Evolutionary conservation across 1,140 invertebrate genomes (phyloP).

Genomic region (Drosophila nebulosa): DNA sequence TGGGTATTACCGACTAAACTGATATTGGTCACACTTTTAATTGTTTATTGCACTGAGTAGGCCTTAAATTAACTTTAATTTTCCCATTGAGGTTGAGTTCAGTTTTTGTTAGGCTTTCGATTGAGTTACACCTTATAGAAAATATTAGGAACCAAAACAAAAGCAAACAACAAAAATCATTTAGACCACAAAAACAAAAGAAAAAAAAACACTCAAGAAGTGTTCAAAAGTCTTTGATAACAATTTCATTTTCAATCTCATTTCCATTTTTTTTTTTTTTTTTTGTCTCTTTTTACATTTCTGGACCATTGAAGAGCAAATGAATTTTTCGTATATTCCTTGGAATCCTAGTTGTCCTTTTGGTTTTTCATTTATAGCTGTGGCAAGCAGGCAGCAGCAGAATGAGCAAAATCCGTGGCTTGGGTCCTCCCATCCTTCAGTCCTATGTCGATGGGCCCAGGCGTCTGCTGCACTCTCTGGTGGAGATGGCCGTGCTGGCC

Average conservation of each 20-base stretch:
- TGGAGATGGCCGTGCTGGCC: not conserved
- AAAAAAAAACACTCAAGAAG: too few relatives aligned
- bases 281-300: too few relatives aligned
- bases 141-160: not conserved
- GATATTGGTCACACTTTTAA: too few relatives aligned
- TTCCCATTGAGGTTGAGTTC: not conserved
- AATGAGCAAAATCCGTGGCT: not conserved
- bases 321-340: not conserved
- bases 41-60: not conserved
- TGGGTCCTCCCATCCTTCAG: not conserved
- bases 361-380: not conserved
- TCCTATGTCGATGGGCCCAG: constrained; percentile 15
- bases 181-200: too few relatives aligned
- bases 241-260: too few relatives aligned
- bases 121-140: not conserved
- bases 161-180: too few relatives aligned
- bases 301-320: too few relatives aligned
- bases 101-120: constrained; percentile 4
- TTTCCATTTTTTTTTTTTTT: too few relatives aligned
- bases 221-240: too few relatives aligned
- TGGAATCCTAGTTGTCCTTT: too few relatives aligned
- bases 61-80: not conserved
- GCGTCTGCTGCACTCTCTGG: constrained; percentile 13
- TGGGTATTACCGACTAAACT: too few relatives aligned
- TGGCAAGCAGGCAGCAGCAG: too few relatives aligned